These are phyloP conservation scores for Dolomedes plantarius DNA, from an alignment of 2,888 invertebrate species.

Conservation along the genomic window DNA sequence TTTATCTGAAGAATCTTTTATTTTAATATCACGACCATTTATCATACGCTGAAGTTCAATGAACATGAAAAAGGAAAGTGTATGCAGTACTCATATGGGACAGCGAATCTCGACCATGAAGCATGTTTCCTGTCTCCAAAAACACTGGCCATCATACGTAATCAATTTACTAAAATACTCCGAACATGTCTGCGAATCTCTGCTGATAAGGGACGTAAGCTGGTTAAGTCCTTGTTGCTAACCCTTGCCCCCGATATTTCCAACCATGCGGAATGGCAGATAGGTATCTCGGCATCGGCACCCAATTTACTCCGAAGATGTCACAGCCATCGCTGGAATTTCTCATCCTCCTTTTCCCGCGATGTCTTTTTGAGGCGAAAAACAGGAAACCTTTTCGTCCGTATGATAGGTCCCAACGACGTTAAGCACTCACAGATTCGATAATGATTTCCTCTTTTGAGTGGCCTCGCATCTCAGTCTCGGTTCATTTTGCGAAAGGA, in stretches of 20 bases:
- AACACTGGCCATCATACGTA: neutral
- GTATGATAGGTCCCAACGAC: constrained; percentile 13
- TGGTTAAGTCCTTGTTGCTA: neutral
- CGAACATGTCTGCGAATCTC: neutral
- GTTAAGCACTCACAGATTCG: constrained; percentile 15
- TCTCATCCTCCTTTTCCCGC: neutral
- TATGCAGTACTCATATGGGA: too few species aligned
- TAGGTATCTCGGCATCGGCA: constrained; percentile 1
- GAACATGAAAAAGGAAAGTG: too few species aligned
- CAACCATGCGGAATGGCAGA: constrained; percentile 1
- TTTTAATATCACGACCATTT: too few species aligned
- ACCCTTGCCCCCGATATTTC: neutral
- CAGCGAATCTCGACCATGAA: too few species aligned
- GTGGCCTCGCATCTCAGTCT: constrained; percentile 1
- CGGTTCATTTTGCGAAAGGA: constrained; percentile 32
- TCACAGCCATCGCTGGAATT: constrained; percentile 14
- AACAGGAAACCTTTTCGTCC: constrained; percentile 28
- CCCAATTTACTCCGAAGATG: neutral
- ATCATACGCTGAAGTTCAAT: too few species aligned
- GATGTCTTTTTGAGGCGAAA: constrained; percentile 25
- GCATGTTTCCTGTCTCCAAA: too few species aligned
- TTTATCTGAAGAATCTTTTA: too few species aligned
- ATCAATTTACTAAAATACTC: neutral
- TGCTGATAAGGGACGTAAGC: neutral
- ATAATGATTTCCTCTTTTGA: constrained; percentile 40